Percentiles rank a stretch among this genome's conserved stretches.
Conservation (phyloP, 2,113 vertebrate genomes). For the Paratilapia polleni region DNA sequence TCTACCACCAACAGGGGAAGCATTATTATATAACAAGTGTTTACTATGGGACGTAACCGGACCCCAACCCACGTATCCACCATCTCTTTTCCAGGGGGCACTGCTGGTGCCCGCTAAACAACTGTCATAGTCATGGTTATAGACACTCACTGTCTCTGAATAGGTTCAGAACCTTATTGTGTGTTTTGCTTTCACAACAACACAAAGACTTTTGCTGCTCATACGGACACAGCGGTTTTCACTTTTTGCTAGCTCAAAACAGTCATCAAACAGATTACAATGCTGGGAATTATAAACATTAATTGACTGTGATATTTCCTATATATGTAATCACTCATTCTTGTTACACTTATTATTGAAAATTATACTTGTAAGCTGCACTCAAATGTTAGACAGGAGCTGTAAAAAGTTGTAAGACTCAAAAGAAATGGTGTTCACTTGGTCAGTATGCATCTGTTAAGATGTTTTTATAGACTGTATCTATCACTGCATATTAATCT, state of each 20-base stretch:
- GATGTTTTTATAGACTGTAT: too few species aligned
- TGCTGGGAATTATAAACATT: background rate
- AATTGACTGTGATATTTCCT: background rate
- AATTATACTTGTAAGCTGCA: background rate
- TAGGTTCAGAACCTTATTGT: conserved; percentile 39
- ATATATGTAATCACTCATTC: background rate
- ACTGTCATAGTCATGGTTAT: conserved; percentile 20
- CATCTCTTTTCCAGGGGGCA: conserved; percentile 1
- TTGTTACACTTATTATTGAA: background rate
- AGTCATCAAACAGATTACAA: background rate
- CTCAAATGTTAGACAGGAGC: background rate
- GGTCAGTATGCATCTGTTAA: too few species aligned
- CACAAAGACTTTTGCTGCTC: background rate
- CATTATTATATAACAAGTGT: conserved; percentile 55
- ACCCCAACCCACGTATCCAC: conserved; percentile 18
- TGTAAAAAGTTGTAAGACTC: background rate
- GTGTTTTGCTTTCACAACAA: conserved; percentile 5
- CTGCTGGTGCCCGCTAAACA: conserved; percentile 8
- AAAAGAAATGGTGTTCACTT: background rate
- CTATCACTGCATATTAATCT: background rate
- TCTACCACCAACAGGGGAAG: background rate
- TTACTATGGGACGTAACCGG: conserved; percentile 60
- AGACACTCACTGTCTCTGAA: conserved; percentile 29
- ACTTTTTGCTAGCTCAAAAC: background rate
- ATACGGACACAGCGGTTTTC: background rate